Evolutionary conservation across 2,888 invertebrate genomes (phyloP).

Genomic region (Ethmia dodecea): DNA sequence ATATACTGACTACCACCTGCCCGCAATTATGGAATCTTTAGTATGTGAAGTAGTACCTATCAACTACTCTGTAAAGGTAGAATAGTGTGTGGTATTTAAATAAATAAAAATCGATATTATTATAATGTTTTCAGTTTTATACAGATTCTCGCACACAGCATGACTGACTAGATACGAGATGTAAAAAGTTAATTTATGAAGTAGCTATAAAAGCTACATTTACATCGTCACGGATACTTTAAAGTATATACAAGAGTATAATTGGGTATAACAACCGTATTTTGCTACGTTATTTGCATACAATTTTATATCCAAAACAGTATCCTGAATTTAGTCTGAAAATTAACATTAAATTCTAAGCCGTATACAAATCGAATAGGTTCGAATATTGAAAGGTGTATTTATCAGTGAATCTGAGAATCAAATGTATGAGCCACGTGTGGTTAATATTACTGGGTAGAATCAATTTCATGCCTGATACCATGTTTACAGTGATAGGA

Average conservation of each 20-base stretch:
- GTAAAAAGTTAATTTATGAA: conserved; percentile 26
- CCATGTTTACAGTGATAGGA: no score
- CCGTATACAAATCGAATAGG: no score
- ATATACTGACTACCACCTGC: no score
- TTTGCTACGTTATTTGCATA: conserved; percentile 42
- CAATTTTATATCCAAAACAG: conserved; percentile 39
- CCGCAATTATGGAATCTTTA: no score
- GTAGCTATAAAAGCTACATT: conserved; percentile 33
- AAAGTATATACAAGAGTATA: conserved; percentile 40
- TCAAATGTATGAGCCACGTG: conserved; percentile 30
- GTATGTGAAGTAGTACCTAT: no score
- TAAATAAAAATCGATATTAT: no score
- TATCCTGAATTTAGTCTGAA: conserved; percentile 20
- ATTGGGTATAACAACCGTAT: conserved; percentile 44
- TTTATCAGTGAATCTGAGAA: conserved; percentile 16
- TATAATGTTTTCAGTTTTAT: no score
- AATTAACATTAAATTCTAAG: background rate
- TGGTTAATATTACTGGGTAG: conserved; percentile 21
- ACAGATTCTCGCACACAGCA: no score
- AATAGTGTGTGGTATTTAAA: no score
- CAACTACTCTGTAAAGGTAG: no score
- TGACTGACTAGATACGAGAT: no score
- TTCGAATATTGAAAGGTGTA: background rate
- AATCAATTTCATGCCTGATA: conserved; percentile 26
- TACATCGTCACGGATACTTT: conserved; percentile 26